Conservation (phyloP, 2,113 vertebrate genomes). For the Chaenocephalus aceratus region DNA sequence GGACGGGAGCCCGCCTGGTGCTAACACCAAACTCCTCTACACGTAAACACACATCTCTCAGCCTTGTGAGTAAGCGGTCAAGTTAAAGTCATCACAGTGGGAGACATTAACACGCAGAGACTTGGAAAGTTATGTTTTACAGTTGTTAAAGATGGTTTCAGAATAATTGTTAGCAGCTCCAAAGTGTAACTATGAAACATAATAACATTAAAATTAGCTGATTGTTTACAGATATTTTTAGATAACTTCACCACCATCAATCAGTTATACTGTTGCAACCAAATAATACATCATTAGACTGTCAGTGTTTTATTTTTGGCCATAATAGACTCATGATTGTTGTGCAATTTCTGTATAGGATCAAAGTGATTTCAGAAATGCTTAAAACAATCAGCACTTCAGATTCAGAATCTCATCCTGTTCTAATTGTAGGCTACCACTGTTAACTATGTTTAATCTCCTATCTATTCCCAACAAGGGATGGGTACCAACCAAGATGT, state of each 20-base stretch:
- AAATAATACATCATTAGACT: constrained; percentile 9
- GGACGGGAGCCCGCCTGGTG: constrained; percentile 60
- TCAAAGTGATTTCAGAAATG: neutral
- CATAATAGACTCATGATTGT: neutral
- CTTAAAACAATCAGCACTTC: neutral
- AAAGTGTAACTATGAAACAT: neutral
- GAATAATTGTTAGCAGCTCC: neutral
- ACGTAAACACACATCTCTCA: constrained; percentile 71
- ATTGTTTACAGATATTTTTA: constrained; percentile 7
- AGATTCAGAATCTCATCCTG: neutral
- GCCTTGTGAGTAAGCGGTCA: constrained; percentile 41
- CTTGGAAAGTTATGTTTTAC: neutral
- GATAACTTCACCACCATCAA: neutral
- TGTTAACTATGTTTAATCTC: neutral
- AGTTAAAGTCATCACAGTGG: constrained; percentile 31
- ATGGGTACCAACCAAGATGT: neutral
- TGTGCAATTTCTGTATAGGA: neutral
- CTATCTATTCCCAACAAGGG: neutral
- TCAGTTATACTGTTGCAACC: neutral
- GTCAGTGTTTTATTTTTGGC: constrained; percentile 11
- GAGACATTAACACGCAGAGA: constrained; percentile 5
- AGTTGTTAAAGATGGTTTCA: constrained; percentile 1
- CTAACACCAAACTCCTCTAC: constrained; percentile 55
- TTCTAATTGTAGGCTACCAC: neutral
- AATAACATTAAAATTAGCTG: neutral